Evolutionary conservation across 2,888 invertebrate species (phyloP).

Genomic region (Heliconius charithonia): DNA sequence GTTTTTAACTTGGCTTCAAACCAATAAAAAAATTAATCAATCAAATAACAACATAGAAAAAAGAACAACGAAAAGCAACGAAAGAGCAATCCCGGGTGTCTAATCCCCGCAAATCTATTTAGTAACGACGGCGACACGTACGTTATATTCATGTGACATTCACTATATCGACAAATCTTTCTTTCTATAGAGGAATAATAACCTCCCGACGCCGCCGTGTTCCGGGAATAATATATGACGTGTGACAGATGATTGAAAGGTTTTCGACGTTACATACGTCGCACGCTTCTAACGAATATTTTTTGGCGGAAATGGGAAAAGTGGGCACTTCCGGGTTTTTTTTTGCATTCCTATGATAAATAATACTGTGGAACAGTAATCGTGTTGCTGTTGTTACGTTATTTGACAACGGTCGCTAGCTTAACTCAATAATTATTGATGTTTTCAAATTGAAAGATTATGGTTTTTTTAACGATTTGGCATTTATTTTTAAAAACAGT

Average conservation of each 20-base stretch:
- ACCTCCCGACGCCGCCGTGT: slow-evolving; percentile 8
- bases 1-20: not conserved
- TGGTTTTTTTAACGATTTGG: no score
- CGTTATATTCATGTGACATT: slow-evolving; percentile 35
- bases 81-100: slow-evolving; percentile 31
- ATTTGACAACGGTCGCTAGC: not conserved
- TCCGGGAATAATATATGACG: slow-evolving; percentile 15
- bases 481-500: no score
- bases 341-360: not conserved
- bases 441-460: not conserved
- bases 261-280: slow-evolving; percentile 2
- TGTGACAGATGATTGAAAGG: slow-evolving; percentile 18
- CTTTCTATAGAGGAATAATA: slow-evolving; percentile 15
- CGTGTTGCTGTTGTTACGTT: not conserved
- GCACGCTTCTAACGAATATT: slow-evolving; percentile 1
- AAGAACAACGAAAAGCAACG: no score
- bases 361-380: not conserved
- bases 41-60: not conserved
- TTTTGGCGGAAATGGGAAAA: slow-evolving; percentile 3
- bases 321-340: not conserved
- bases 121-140: slow-evolving; percentile 36
- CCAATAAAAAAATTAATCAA: not conserved
- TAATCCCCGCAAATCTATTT: slow-evolving; percentile 42
- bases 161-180: slow-evolving; percentile 10
- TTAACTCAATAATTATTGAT: not conserved